These are phyloP conservation scores for Spea hammondii DNA, from an alignment of 2,797 vertebrate genomes.

Conservation along the genomic window DNA sequence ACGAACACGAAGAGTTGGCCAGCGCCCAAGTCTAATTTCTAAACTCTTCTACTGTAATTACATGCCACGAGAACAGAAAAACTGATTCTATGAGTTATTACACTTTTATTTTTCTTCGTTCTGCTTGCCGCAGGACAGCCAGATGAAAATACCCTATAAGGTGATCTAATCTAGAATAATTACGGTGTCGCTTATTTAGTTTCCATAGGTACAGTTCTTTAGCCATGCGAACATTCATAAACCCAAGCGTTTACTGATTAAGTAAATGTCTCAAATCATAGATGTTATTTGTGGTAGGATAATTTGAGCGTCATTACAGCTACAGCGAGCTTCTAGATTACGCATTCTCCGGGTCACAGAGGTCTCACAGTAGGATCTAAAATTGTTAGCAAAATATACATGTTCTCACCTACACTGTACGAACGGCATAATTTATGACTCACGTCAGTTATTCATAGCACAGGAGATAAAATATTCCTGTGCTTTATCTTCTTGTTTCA, in stretches of 20 bases:
- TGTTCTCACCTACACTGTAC: conserved; percentile 11
- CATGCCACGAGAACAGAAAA: neutral
- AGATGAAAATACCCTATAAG: conserved; percentile 3
- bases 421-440: conserved; percentile 27
- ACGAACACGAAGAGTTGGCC: too few relatives aligned
- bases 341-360: conserved; percentile 23
- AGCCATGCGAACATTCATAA: neutral
- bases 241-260: neutral
- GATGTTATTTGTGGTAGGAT: conserved; percentile 13
- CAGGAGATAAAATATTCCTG: conserved; percentile 26
- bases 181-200: neutral
- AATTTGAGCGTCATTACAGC: conserved; percentile 38
- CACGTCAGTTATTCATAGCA: conserved; percentile 27
- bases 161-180: neutral
- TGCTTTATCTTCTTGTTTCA: conserved; percentile 47
- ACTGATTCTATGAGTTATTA: neutral
- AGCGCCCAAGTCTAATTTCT: neutral
- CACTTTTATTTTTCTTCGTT: neutral
- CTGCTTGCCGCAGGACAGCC: neutral
- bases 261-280: conserved; percentile 1
- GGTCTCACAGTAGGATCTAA: conserved; percentile 17
- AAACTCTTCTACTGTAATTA: neutral
- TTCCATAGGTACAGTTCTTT: neutral
- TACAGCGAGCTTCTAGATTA: conserved; percentile 14
- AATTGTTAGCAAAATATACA: conserved; percentile 28